Evolutionary conservation across 2,113 vertebrate genomes (phyloP).

Genomic region (Xerus inauris): DNA sequence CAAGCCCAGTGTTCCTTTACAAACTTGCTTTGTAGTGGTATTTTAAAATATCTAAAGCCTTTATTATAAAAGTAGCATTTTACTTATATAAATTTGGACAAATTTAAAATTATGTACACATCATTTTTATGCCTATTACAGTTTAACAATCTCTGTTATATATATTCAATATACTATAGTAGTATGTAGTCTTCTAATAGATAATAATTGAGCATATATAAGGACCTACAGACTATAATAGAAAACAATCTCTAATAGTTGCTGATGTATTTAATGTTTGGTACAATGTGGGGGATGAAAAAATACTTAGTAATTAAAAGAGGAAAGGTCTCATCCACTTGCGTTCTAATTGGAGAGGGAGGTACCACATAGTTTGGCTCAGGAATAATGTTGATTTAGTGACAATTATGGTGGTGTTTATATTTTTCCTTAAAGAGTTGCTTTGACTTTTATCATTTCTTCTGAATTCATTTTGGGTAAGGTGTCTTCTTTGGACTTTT

Average conservation of each 20-base stretch:
- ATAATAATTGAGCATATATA: background rate
- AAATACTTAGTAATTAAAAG: background rate
- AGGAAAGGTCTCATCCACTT: background rate
- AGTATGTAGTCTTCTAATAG: background rate
- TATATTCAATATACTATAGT: background rate
- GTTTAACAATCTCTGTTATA: background rate
- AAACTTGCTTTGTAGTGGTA: background rate
- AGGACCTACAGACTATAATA: background rate
- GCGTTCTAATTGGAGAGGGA: background rate
- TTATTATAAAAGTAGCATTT: conserved; percentile 30
- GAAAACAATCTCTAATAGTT: background rate
- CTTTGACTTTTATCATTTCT: background rate
- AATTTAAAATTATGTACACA: background rate
- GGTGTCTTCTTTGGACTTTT: background rate
- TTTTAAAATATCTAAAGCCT: background rate
- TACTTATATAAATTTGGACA: background rate
- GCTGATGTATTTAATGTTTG: background rate
- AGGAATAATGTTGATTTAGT: background rate
- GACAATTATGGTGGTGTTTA: background rate
- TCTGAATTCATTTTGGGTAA: background rate
- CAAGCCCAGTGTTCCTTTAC: background rate
- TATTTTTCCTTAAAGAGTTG: background rate
- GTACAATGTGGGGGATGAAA: background rate
- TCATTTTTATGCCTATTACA: background rate
- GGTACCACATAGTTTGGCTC: background rate